Evolutionary conservation across 2,888 invertebrate species (phyloP).

Genomic region (Hemithea aestivaria): DNA sequence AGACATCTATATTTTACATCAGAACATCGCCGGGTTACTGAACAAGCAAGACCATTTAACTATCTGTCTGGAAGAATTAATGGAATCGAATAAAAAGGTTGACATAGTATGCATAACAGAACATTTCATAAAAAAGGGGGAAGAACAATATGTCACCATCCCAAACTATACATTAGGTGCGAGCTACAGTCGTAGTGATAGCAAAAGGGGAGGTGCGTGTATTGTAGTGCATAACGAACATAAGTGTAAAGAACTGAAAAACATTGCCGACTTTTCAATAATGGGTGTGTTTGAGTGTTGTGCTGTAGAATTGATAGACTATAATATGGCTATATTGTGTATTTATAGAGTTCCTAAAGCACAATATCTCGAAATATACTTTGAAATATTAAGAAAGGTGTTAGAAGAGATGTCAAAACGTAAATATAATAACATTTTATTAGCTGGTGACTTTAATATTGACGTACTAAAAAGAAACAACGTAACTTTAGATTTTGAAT

Average conservation of each 20-base stretch:
- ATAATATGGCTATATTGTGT: slow-evolving; percentile 9
- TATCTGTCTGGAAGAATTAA: too few species aligned
- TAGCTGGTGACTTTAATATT: slow-evolving; percentile 1
- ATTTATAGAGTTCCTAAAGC: slow-evolving; percentile 6
- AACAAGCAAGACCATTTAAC: too few species aligned
- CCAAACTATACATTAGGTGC: slow-evolving; percentile 4
- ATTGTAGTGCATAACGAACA: slow-evolving; percentile 3
- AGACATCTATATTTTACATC: too few species aligned
- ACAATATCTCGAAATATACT: too few species aligned
- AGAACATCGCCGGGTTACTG: too few species aligned
- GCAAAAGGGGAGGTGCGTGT: slow-evolving; percentile 10
- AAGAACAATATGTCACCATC: too few species aligned
- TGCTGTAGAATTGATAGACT: slow-evolving; percentile 7
- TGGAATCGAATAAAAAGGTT: too few species aligned
- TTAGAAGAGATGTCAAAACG: background rate
- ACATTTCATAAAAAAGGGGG: too few species aligned
- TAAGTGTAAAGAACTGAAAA: slow-evolving; percentile 3
- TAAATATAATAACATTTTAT: background rate
- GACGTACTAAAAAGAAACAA: background rate
- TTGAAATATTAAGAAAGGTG: background rate
- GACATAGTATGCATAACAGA: too few species aligned
- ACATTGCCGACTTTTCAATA: slow-evolving; percentile 1
- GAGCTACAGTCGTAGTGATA: slow-evolving; percentile 4
- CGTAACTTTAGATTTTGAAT: background rate
- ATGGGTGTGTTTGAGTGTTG: slow-evolving; percentile 7